Evolutionary conservation across 2,888 invertebrate genomes (phyloP).

Genomic region (Gandaritis pyraliata): DNA sequence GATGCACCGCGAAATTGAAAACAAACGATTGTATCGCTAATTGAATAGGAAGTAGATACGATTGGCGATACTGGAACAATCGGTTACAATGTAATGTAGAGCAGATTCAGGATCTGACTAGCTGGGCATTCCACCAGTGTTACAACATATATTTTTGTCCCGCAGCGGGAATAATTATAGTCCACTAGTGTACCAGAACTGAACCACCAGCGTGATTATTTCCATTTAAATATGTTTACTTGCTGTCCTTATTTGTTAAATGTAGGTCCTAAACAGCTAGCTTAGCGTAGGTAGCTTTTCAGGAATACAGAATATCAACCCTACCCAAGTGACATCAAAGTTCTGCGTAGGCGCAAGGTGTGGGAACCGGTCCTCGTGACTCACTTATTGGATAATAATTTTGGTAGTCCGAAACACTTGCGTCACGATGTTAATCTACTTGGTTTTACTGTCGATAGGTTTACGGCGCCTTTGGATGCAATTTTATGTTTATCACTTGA

Average conservation of each 20-base stretch:
- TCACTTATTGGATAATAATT: conserved; percentile 62
- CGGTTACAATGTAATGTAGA: conserved; percentile 26
- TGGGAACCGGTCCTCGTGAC: conserved; percentile 73
- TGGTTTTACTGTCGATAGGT: conserved; percentile 35
- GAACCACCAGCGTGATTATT: no score
- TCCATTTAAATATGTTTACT: no score
- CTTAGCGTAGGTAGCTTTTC: no score
- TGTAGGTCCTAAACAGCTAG: no score
- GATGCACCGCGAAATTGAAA: conserved; percentile 47
- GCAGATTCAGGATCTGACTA: conserved; percentile 19
- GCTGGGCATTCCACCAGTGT: background rate
- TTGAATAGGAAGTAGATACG: conserved; percentile 36
- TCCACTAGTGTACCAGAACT: no score
- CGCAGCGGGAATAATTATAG: no score
- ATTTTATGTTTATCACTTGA: conserved; percentile 14
- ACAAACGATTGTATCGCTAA: conserved; percentile 44
- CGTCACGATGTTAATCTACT: conserved; percentile 49
- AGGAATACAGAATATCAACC: conserved; percentile 40
- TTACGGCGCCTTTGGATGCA: conserved; percentile 31
- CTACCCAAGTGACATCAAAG: conserved; percentile 48
- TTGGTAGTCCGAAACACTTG: conserved; percentile 54
- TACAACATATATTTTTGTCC: no score
- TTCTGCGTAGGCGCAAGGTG: conserved; percentile 65
- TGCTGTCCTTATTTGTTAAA: no score
- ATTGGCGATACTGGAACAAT: conserved; percentile 28